These are phyloP conservation scores for Platycercus adscitus DNA, from an alignment of 2,113 vertebrate species.

Conservation along the genomic window DNA sequence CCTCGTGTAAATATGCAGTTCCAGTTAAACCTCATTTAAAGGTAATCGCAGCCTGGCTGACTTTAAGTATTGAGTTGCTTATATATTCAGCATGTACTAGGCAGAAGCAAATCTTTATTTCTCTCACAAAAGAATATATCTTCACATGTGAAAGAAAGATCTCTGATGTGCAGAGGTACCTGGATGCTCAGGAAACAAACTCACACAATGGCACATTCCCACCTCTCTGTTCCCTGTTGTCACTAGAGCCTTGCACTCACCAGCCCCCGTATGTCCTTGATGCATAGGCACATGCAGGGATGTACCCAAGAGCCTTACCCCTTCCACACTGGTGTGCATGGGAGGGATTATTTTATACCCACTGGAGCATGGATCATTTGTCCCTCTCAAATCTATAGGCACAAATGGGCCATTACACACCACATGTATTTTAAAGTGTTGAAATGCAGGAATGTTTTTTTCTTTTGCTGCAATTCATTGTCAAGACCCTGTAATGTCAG, in stretches of 20 bases:
- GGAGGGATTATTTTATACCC: neutral
- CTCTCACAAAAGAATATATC: neutral
- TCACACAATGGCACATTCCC: neutral
- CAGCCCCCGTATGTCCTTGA: accelerated
- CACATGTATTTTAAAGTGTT: neutral
- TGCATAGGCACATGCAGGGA: neutral
- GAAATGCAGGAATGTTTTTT: neutral
- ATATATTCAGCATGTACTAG: neutral
- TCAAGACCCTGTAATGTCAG: neutral
- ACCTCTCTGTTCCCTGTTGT: neutral
- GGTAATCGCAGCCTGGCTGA: neutral
- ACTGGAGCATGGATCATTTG: accelerated
- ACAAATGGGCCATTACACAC: neutral
- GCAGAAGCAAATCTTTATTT: neutral
- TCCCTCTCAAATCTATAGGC: neutral
- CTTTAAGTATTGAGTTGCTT: neutral
- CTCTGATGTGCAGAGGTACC: neutral
- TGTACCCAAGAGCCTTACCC: neutral
- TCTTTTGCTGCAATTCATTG: neutral
- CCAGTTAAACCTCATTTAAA: neutral
- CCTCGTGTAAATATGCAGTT: neutral
- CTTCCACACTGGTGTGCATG: accelerated
- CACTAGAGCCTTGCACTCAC: neutral
- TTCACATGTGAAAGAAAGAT: neutral
- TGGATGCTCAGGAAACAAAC: neutral